phyloP scores from a whole-genome alignment of 2,797 vertebrate species.

The Anguilla anguilla region DNA sequence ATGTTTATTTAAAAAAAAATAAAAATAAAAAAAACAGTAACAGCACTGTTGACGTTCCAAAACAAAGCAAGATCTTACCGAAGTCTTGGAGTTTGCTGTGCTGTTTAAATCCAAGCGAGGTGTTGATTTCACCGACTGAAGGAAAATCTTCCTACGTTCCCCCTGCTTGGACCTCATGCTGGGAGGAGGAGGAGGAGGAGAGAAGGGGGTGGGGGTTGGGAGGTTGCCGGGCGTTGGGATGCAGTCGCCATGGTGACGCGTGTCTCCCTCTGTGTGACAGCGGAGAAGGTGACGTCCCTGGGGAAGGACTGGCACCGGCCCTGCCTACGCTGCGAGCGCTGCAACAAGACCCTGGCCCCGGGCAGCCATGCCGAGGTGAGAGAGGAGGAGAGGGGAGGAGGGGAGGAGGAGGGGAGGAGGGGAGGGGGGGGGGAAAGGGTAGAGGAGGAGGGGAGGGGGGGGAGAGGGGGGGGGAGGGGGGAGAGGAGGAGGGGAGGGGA shows the following conservation, averaged over 20 bases:
- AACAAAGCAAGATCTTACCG: not conserved
- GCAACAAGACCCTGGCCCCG: conserved; percentile 89
- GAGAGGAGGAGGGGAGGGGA: not conserved
- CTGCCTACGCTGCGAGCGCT: conserved; percentile 95
- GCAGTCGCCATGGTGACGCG: conserved; percentile 15
- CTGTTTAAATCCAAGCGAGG: not conserved
- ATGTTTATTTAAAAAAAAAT: not conserved
- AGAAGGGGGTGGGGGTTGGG: not conserved
- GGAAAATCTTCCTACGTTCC: not conserved
- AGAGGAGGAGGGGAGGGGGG: not conserved
- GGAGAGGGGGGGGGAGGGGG: too few relatives aligned
- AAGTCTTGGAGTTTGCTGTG: not conserved
- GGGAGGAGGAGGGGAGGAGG: too few relatives aligned
- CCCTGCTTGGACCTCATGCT: not conserved
- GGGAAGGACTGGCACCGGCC: conserved; percentile 98
- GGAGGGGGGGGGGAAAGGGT: not conserved
- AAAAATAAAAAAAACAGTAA: not conserved
- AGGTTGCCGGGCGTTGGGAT: conserved; percentile 11
- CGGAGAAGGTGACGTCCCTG: conserved; percentile 97
- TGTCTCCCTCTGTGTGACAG: conserved; percentile 61
- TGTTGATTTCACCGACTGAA: not conserved
- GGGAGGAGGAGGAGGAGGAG: not conserved
- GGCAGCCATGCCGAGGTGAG: conserved; percentile 95
- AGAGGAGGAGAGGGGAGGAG: not conserved
- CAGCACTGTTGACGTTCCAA: not conserved